Evolutionary conservation across 2,797 vertebrate genomes (phyloP), one percentile per base, ranked within the genome.

Genomic region (Ceyx erithaca): DNA sequence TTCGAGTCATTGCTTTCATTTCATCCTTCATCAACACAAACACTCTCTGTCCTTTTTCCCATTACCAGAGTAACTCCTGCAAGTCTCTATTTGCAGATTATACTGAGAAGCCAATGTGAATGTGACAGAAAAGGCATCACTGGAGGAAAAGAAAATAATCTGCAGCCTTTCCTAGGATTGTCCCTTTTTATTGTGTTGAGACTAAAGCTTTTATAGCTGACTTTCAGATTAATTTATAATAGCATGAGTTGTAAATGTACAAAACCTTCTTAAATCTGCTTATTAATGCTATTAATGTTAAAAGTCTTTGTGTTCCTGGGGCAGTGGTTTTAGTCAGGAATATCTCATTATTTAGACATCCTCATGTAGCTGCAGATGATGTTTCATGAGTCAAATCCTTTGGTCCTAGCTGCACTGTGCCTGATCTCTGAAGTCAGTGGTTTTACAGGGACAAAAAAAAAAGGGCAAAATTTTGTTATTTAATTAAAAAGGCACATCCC

Each of bases 1-100:
- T 64, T 72, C 76, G 68, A 51, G 28, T 90, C 43, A 35, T 7
- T 87, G 30, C 11, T 89, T 90, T 51, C 67, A 80, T 93, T 93
- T 93, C 51, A 85, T 55, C 64, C 64, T 91, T 80, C 84, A 61
- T 13, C 30, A 86, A n/a, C 17, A 87, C 46, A 79, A 81, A 31
- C 22, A 52, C 7, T 77, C 11, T 63, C 37, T 37, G 37, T 37
- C 37, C 12, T 59, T 87, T 15, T 69, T 85, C 45, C 20, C 35
- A 63, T 89, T 80, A 57, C 13, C 20, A 79, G 8, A 4, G 22
- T 45, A 40, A 40, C 11, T 87, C 83, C 18, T 75, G 51, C 20
- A 87, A 75, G n/a, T 75, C 46, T 78, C 20, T 12, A 28, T 69
- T 83, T 85, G 48, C 43, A 78, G 41, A 54, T 62, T 54, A 58